Evolutionary conservation across 2,113 vertebrate genomes (phyloP), one percentile per base, ranked within the genome.

Genomic region (Puffinus mauretanicus): DNA sequence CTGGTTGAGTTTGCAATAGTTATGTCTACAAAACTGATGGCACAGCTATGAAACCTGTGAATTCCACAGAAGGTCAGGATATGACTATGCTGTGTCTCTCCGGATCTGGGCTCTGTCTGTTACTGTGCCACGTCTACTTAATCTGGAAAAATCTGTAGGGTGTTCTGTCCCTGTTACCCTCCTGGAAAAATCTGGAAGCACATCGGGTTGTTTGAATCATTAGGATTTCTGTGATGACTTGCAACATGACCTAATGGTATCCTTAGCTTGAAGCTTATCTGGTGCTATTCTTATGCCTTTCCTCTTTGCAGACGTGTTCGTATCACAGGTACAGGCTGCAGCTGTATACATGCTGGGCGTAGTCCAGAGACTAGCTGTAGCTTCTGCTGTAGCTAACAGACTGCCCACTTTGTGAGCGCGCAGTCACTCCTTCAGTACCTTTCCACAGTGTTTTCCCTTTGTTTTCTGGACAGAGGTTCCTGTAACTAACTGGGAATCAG

Each of bases 281-380:
- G 47, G 29, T 81, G 66, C 42, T 86, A 0, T 44, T 80, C 18
- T 47, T 66, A 8, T 0, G 3, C 51, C 16, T 84, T 61, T 36
- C 7, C 15, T 67, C n/a, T 64, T 84, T 36, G 66, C 65, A 82
- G 51, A 21, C 3, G 0, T 0, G 1, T 61, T 84, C 2, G 1
- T 42, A 17, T 64, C 27, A 6, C 52, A 20, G 70, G 17, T 64
- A 2, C 16, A 44, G 69, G 27, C 70, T 58, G 49, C 70, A 71
- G 61, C 79, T 58, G 22, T 38, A 3, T 24, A 9, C 22, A 5
- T 40, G 9, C 30, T 42, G 14, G 25, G 38, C 18, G 5, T 61
- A 34, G 60, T 24, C 47, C 47, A 78, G 44, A 42, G 34, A 62
- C 18, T 16, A 52, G 47, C 47, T 83, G 52, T 17, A n/a, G 16